These are phyloP conservation scores for Psittacula cyanocephala DNA, from an alignment of 2,113 vertebrate genomes.

Conservation along the genomic window DNA sequence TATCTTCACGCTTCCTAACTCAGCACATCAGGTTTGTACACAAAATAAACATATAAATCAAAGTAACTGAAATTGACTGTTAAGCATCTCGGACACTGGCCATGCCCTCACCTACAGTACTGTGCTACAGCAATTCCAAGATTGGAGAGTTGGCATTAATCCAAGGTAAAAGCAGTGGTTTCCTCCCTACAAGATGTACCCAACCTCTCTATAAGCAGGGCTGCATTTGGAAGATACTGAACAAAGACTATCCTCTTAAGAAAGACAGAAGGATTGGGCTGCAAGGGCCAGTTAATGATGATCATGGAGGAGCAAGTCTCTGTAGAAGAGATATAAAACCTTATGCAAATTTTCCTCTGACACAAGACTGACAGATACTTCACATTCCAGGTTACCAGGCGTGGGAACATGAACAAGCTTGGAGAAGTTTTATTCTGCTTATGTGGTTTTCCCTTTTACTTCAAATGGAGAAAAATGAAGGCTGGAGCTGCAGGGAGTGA, in stretches of 20 bases:
- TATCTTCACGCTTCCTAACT: background rate
- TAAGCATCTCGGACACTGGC: background rate
- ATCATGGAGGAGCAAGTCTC: background rate
- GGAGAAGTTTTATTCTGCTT: background rate
- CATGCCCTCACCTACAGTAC: background rate
- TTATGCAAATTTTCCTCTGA: background rate
- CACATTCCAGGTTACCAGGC: background rate
- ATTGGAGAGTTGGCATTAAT: background rate
- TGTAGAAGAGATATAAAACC: background rate
- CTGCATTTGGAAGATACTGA: background rate
- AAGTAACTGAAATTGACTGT: background rate
- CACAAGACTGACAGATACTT: background rate
- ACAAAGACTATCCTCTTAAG: background rate
- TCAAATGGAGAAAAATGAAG: slow-evolving; percentile 67
- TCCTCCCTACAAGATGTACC: background rate
- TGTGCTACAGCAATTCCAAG: background rate
- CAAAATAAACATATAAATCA: background rate
- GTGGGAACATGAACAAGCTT: background rate
- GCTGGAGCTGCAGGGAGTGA: slow-evolving; percentile 63
- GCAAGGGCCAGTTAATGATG: background rate
- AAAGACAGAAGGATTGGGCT: background rate
- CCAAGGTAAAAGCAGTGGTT: background rate
- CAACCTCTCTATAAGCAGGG: background rate
- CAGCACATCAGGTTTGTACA: background rate
- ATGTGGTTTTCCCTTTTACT: slow-evolving; percentile 17